Base-by-base conservation (phyloP, 35 echinoderm and acorn worm species). In the Hemicentrotus pulcherrimus region DNA sequence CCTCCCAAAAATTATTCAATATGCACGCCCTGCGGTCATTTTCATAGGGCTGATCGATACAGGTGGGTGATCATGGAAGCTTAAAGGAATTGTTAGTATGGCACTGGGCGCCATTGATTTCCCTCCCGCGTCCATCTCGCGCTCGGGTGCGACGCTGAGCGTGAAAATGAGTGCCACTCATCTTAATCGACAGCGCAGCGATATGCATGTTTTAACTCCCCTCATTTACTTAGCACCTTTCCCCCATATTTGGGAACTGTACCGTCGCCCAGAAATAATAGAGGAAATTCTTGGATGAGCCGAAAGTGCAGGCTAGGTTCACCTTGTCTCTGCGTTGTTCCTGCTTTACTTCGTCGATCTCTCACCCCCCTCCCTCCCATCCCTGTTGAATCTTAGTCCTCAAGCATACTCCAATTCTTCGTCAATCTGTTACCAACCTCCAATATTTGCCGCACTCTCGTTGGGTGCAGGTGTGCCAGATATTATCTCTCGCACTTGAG, bases 31-130 rank as follows among this genome's bases (percentile, higher is more conserved):
- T 47, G 46, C 46, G 91, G 91, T 93, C 91, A 93, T 93, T 93
- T 93, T 48, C 91, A 93, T 93, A 46, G 46, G 91, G 11, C 91
- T 31, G 48, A 93, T 93, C 91, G 48, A 93, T 93, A 93, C 91
- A 31, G 48, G 48, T 47, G 30, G 48, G 30, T 93, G 91, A 93
- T 93, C 91, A 93, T 19, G 30, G 32, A 93, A 93, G 91, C 91
- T 93, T 93, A 93, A 93, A 93, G 46, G 91, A 93, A 93, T 93
- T 93, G 91, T 93, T 93, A 93, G 91, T 93, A 93, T 93, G 91
- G 91, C 91, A 93, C 91, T 48, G 46, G 46, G 46, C 46, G 16
- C n/a, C 46, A 93, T 93, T 58, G 91, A 93, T 93, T 93, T 93
- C 48, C 91, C 19, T 55, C 47, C 91, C 30, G n/a, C 46, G 46